Conservation (phyloP, 1,140 invertebrate genomes). For the Limonius californicus region DNA sequence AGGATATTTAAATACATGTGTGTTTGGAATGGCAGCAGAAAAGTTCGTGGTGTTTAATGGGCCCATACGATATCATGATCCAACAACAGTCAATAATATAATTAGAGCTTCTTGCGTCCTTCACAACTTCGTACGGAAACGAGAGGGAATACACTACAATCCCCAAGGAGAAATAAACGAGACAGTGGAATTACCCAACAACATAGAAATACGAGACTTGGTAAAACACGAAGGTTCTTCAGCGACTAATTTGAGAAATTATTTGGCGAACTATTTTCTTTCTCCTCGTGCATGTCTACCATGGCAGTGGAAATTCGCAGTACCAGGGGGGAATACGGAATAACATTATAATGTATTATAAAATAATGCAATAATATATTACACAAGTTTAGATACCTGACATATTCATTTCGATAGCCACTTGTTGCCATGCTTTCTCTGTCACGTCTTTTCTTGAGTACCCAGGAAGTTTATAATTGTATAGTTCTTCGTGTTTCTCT, state of each 20-base stretch:
- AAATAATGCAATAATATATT: too few relatives aligned
- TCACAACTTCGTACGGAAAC: conserved; percentile 27
- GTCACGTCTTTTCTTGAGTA: too few relatives aligned
- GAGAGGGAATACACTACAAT: conserved; percentile 18
- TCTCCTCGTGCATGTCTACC: conserved; percentile 27
- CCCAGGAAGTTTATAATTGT: too few relatives aligned
- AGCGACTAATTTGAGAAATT: conserved; percentile 28
- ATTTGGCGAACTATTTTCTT: conserved; percentile 30
- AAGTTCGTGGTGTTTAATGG: conserved; percentile 23
- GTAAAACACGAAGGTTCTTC: conserved; percentile 9
- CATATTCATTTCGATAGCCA: too few relatives aligned
- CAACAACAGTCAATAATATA: conserved; percentile 22
- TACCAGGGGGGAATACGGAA: conserved; percentile 24
- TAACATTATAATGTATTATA: too few relatives aligned
- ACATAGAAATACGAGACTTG: background rate
- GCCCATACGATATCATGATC: conserved; percentile 27
- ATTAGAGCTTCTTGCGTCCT: conserved; percentile 27
- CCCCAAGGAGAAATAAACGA: conserved; percentile 20
- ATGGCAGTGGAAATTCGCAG: conserved; percentile 26
- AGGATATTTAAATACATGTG: conserved; percentile 24
- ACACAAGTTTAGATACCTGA: too few relatives aligned
- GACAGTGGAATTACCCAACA: conserved; percentile 14
- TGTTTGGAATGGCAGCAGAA: conserved; percentile 29
- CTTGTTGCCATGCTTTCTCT: too few relatives aligned
- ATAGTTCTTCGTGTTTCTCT: too few relatives aligned